phyloP scores from a whole-genome alignment of 2,113 vertebrate genomes.

The Petroica traversi region DNA sequence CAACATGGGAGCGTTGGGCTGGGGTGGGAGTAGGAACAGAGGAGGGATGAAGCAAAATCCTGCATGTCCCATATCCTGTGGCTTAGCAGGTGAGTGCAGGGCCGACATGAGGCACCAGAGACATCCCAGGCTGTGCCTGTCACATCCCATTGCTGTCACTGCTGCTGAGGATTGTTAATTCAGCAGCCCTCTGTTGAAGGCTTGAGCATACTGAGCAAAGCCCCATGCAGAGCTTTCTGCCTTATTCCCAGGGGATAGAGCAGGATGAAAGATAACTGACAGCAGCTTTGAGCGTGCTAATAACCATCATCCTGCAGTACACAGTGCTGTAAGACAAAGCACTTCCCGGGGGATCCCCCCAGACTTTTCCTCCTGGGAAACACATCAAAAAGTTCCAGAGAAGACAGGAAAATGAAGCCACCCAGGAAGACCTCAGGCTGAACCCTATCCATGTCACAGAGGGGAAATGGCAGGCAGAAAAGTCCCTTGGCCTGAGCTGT shows the following conservation, averaged over 20 bases:
- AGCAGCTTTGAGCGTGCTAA: not conserved
- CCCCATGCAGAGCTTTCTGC: not conserved
- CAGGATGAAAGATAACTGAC: not conserved
- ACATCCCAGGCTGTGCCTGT: not conserved
- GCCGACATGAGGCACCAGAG: not conserved
- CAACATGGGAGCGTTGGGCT: accelerated
- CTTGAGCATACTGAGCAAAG: not conserved
- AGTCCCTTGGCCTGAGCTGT: not conserved
- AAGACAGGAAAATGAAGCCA: not conserved
- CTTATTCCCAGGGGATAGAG: not conserved
- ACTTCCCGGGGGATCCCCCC: not conserved
- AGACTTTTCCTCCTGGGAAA: not conserved
- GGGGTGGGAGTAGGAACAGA: not conserved
- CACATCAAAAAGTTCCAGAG: not conserved
- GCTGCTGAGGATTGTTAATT: not conserved
- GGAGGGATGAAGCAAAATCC: not conserved
- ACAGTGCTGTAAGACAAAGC: not conserved
- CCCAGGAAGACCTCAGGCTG: not conserved
- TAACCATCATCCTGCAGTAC: not conserved
- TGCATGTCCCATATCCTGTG: accelerated
- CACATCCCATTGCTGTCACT: not conserved
- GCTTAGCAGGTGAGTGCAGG: not conserved
- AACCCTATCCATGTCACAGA: accelerated
- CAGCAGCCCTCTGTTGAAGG: not conserved
- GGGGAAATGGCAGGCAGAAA: not conserved